Evolutionary conservation across 2,797 vertebrate species (phyloP), one percentile per base, ranked within the genome.

Genomic region (Phyllotis vaccarum): DNA sequence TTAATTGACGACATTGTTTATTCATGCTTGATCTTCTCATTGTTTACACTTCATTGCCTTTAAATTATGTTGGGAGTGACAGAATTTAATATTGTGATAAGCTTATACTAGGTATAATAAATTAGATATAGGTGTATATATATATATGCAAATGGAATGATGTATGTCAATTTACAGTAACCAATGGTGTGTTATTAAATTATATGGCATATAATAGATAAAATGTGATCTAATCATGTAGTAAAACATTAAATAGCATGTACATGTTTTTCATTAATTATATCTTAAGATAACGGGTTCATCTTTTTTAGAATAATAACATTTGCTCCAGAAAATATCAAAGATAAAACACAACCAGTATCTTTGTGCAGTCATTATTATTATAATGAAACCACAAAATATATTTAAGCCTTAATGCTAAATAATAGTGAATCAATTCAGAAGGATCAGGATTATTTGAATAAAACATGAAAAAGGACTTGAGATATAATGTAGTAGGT

Each of bases 31-130:
- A 8, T 68, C 72, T 76, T 29, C 94, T 82, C 37, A 49, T 62
- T 90, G 11, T 95, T 82, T 87, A 34, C 3, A 88, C 37, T n/a
- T 96, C 62, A 93, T 17, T 79, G 17, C 5, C 11, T 52, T 92
- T 72, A 60, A 87, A 87, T 52, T 62, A 52, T 83, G 7, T 31
- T 76, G 16, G 12, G 12, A 92, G 46, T 86, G 37, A 86, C 16
- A 34, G 22, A 78, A 10, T 29, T 46, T 10, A 54, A 49, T 86
- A 60, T 1, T 2, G 10, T 91, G 49, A 52, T 40, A 88, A 37
- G 6, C 3, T 93, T 89, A 52, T 72, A 58, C 9, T 74, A 86
- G 76, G 0, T 82, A 37, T n/a, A 83, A 12, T 3, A 92, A 78
- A 78, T 46, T 14, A 75, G 22, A 43, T 46, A 21, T 40, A 27